Evolutionary conservation across 2,888 invertebrate genomes (phyloP), one percentile per base, ranked within the genome.

Genomic region (Phyllotreta striolata): DNA sequence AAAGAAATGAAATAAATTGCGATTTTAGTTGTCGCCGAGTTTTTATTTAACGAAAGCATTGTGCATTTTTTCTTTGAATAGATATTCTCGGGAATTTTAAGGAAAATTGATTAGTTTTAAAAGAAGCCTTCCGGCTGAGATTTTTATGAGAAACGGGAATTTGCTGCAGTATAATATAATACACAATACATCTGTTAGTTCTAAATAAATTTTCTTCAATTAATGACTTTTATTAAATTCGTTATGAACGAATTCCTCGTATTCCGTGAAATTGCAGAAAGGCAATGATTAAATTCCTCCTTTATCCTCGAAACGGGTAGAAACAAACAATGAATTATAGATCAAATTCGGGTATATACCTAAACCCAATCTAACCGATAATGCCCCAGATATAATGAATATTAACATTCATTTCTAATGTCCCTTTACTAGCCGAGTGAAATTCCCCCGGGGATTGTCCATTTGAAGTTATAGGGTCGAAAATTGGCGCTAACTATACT

Each of bases 401-500:
- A 60, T 60, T 60, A 52, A 60, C 60, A 60, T 52, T 60, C 49
- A 40, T 60, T 54, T 54, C 51, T n/a, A 54, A 38, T 44, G 49
- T 9, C 52, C 38, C 41, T 52, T 24, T 60, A 38, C n/a, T 44
- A 44, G 41, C 43, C 52, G n/a, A 43, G 35, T 34, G 60, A 37
- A 13, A 60, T 12, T 12, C 37, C 52, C 14, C 41, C 8, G 34
- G 41, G 44, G 59, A 63, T 59, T 55, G 63, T 54, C 63, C 54
- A 59, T 63, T 63, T 24, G 49, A 49, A 63, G 55, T 64, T 55
- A 64, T 64, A 51, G 37, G 44, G 52, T 56, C 61, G 56, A 61
- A 64, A 64, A 64, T 64, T 64, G 64, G 60, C 56, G 56, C 44
- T 64, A 64, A 64, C 60, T 61, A 59, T 51, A 38, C n/a, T 43